These are phyloP conservation scores for Trichosurus vulpecula DNA, from an alignment of 2,797 vertebrate species.

Conservation along the genomic window DNA sequence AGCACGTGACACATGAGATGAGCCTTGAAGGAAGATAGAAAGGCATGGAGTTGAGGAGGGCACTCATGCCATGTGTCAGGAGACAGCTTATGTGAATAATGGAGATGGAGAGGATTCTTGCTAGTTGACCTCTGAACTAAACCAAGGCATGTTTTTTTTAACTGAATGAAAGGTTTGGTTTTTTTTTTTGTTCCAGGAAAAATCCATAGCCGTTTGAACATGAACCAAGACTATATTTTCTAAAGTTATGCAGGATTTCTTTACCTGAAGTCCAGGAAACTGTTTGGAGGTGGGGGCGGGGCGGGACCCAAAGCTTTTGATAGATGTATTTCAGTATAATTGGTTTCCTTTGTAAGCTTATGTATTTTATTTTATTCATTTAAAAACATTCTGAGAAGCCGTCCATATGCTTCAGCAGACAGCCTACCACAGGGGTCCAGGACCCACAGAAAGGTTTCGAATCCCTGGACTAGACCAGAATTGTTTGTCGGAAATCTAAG, in stretches of 20 bases:
- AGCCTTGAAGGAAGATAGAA: neutral
- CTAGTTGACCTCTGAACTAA: neutral
- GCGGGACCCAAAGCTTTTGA: neutral
- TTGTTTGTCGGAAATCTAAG: neutral
- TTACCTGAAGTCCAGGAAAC: neutral
- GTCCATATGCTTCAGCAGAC: neutral
- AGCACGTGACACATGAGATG: neutral
- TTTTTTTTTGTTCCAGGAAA: neutral
- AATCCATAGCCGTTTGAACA: neutral
- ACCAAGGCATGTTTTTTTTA: neutral
- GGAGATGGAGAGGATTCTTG: neutral
- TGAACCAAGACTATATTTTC: conserved; percentile 21
- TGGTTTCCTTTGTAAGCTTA: neutral
- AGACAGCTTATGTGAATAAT: neutral
- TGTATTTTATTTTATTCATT: neutral
- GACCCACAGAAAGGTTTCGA: neutral
- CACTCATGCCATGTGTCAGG: too few relatives aligned
- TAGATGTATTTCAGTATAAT: neutral
- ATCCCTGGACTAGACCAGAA: neutral
- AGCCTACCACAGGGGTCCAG: neutral
- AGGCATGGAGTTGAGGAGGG: neutral
- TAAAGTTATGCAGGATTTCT: conserved; percentile 11
- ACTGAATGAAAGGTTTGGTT: conserved; percentile 9
- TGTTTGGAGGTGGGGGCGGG: neutral
- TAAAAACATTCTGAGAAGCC: neutral